These are phyloP conservation scores for Phymatocera aterrima DNA, from an alignment of 2,888 invertebrate species.

Conservation along the genomic window DNA sequence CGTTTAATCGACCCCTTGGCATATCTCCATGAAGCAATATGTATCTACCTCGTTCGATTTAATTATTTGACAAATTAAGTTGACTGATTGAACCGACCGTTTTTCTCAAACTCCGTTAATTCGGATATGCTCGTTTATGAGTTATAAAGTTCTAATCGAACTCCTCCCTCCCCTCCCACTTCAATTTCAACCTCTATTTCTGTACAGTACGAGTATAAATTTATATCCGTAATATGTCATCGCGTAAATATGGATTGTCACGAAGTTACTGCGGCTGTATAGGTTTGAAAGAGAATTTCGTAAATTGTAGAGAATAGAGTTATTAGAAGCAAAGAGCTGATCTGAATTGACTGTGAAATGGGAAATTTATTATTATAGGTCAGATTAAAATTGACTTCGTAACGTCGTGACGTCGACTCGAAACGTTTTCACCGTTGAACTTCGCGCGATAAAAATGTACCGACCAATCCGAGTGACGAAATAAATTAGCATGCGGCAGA, in stretches of 20 bases:
- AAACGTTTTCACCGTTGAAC: conserved; percentile 8
- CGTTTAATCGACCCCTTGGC: not conserved
- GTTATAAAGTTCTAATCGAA: not conserved
- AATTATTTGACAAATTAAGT: not conserved
- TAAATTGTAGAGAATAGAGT: no score
- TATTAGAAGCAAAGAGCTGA: not conserved
- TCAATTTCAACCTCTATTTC: no score
- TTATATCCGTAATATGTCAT: no score
- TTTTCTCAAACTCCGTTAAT: not conserved
- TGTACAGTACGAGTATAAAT: no score
- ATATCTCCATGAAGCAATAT: not conserved
- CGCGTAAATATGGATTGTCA: no score
- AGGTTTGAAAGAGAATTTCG: no score
- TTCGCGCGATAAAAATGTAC: conserved; percentile 13
- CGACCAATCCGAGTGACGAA: not conserved
- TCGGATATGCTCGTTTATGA: not conserved
- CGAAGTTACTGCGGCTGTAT: no score
- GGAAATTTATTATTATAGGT: not conserved
- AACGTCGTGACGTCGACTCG: not conserved
- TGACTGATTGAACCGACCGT: not conserved
- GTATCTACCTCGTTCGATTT: not conserved
- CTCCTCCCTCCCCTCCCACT: no score
- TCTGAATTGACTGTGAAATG: conserved; percentile 17
- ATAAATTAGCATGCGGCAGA: not conserved
- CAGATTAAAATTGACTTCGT: not conserved